Evolutionary conservation across 2,888 invertebrate species (phyloP).

Genomic region (Drosophila acutilabella): DNA sequence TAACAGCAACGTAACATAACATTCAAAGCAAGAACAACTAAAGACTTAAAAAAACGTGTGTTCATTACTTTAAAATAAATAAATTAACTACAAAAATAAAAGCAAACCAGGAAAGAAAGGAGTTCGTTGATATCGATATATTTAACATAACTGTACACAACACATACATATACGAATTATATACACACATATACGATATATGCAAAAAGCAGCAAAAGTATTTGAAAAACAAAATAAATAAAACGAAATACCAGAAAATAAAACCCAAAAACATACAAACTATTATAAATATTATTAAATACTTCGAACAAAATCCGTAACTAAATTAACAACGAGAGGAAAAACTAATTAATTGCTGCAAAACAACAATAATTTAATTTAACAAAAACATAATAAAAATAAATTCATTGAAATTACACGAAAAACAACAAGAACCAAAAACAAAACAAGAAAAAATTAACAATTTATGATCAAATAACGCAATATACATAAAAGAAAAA

Average conservation of each 20-base stretch:
- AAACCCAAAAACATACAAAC: conserved; percentile 30
- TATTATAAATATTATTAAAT: conserved; percentile 19
- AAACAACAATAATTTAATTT: conserved; percentile 32
- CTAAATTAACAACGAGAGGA: conserved; percentile 56
- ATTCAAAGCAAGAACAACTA: conserved; percentile 64
- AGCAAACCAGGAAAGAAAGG: conserved; percentile 21
- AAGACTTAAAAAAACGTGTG: conserved; percentile 73
- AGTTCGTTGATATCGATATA: conserved; percentile 6
- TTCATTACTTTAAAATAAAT: conserved; percentile 75
- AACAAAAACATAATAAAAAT: not conserved
- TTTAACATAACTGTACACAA: conserved; percentile 25
- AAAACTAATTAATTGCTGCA: conserved; percentile 31
- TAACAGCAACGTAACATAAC: conserved; percentile 24
- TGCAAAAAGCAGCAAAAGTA: conserved; percentile 32
- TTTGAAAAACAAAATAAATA: conserved; percentile 22
- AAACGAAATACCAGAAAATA: conserved; percentile 3
- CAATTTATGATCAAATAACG: conserved; percentile 60
- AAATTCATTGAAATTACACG: conserved; percentile 9
- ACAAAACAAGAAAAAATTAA: conserved; percentile 10
- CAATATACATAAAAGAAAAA: conserved; percentile 47
- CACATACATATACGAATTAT: conserved; percentile 26
- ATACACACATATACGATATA: conserved; percentile 16
- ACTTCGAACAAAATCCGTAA: conserved; percentile 45
- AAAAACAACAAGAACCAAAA: conserved; percentile 49
- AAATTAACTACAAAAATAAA: conserved; percentile 29